phyloP scores from a whole-genome alignment of 2,113 vertebrate species.

The Turnix velox region DNA sequence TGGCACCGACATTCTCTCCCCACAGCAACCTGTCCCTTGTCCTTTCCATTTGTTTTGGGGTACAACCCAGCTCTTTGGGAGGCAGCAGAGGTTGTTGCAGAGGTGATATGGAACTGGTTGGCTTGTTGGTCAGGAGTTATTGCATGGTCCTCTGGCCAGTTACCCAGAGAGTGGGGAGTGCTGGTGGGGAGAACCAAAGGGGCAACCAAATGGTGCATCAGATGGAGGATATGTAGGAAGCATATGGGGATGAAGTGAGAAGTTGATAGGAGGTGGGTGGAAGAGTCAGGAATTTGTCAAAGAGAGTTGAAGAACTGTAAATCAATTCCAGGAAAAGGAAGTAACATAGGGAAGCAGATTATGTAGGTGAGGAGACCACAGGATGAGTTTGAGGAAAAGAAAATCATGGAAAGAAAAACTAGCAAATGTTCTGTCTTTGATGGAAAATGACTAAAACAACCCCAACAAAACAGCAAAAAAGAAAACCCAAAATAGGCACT shows the following conservation, averaged over 20 bases:
- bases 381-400: background rate
- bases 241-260: background rate
- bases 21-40: background rate
- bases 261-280: background rate
- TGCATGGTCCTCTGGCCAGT: accelerated
- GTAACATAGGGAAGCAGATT: background rate
- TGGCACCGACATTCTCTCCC: background rate
- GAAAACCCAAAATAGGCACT: background rate
- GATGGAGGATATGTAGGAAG: background rate
- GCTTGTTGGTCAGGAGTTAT: background rate
- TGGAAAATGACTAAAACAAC: background rate
- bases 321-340: background rate
- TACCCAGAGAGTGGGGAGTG: background rate
- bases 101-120: background rate
- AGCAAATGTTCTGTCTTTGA: background rate
- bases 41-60: background rate
- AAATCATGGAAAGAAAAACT: background rate
- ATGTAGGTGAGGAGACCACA: background rate
- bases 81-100: background rate
- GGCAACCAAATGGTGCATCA: background rate
- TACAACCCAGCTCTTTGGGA: background rate
- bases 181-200: background rate
- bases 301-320: background rate
- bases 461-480: background rate
- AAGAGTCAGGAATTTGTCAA: background rate